Base-by-base conservation (phyloP, 2,888 invertebrate genomes). In the Xylota segnis region DNA sequence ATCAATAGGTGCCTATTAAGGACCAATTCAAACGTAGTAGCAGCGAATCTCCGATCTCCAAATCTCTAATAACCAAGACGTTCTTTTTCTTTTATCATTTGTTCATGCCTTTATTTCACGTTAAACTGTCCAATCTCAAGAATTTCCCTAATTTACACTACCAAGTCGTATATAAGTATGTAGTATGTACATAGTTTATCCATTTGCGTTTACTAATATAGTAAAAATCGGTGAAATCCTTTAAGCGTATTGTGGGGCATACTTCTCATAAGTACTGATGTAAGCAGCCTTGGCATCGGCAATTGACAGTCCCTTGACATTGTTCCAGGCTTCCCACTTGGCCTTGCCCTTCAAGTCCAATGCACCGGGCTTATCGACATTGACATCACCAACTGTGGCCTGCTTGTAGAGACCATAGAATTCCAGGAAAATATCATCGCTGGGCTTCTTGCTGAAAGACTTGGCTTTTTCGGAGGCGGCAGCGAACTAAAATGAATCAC, bases 271-370 rank as follows among this genome's bases (percentile, higher is more conserved):
- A 90, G 95, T 93, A 10, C 94, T 94, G 88, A 98, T 93, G 93
- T 98, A 98, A 63, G 95, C 95, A 90, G 95, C 94, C 93, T 97
- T 96, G 72, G 98, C 98, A 32, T 94, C 95, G 52, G 96, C 96
- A 89, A 95, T 93, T 45, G 94, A 93, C 90, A 95, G 93, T 40
- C 98, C 98, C 93, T 98, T 98, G 91, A 95, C 96, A 77, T 93
- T 93, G 87, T 94, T 95, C 99, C 99, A 99, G 3, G 97, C 95
- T 91, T 97, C 96, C 97, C 97, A 98, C 93, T 99, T 99, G 34
- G 98, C 98, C 91, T 99, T 99, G 29, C 98, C 98, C 91, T 97
- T 98, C 88, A 96, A 98, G 92, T 96, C 96, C 88, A 97, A 91
- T 89, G 98, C 97, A 87, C 98, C 90, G 93, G 97, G 94, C 70